Evolutionary conservation across 2,888 invertebrate genomes (phyloP).

Genomic region (Aleiodes alternator): DNA sequence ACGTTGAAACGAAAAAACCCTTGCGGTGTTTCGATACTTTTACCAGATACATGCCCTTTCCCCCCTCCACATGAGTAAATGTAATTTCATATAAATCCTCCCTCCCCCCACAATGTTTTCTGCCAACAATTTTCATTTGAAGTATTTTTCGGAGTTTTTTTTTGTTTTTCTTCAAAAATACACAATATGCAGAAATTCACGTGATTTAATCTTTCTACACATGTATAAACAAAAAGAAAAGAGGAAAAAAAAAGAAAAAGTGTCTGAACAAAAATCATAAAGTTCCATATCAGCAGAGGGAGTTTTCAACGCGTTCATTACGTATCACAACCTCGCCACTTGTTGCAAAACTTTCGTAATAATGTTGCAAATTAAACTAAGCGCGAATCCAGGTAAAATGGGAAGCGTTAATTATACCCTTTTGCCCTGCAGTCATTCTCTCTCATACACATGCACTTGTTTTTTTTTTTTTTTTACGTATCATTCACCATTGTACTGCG

Average conservation of each 20-base stretch:
- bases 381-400: constrained; percentile 19
- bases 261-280: constrained; percentile 1
- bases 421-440: constrained; percentile 1
- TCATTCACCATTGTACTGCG: not conserved
- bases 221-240: not conserved
- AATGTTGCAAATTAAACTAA: constrained; percentile 31
- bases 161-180: not conserved
- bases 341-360: constrained; percentile 33
- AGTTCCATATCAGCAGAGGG: constrained; percentile 2
- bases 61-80: not conserved
- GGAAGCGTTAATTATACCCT: constrained; percentile 21
- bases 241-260: too few relatives aligned
- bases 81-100: constrained; percentile 11
- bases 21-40: constrained; percentile 32
- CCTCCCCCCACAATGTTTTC: too few relatives aligned
- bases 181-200: too few relatives aligned
- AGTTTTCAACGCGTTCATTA: constrained; percentile 10
- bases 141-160: not conserved
- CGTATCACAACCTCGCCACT: constrained; percentile 19
- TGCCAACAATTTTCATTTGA: not conserved
- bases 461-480: not conserved
- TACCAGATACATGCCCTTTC: constrained; percentile 2
- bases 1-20: constrained; percentile 30
- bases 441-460: not conserved
- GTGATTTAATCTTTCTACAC: not conserved